Evolutionary conservation across 2,113 vertebrate genomes (phyloP).

Genomic region (Pterocles gutturalis): DNA sequence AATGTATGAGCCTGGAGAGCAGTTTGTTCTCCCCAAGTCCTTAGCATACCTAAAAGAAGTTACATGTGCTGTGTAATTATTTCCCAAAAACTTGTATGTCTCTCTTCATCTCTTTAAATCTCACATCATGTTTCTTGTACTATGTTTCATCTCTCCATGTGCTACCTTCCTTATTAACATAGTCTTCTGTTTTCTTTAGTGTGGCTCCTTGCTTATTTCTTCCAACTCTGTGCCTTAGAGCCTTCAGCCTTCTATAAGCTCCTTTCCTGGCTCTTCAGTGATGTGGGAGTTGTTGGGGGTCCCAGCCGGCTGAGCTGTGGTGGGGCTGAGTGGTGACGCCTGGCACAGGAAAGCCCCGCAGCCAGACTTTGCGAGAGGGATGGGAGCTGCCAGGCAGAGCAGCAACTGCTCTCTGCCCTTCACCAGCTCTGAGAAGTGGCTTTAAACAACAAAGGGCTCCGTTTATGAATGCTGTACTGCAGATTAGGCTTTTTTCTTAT

Average conservation of each 20-base stretch:
- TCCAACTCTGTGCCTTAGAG: not conserved
- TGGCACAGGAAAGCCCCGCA: not conserved
- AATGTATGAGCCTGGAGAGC: not conserved
- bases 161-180: not conserved
- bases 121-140: not conserved
- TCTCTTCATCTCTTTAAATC: not conserved
- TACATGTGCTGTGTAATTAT: not conserved
- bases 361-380: accelerated
- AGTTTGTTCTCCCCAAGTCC: not conserved
- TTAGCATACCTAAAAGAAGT: not conserved
- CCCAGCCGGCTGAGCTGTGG: not conserved
- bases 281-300: accelerated
- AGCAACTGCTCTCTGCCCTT: no score
- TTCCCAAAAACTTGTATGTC: not conserved
- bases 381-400: not conserved
- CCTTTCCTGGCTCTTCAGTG: not conserved
- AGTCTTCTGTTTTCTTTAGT: accelerated
- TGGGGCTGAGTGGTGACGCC: no score
- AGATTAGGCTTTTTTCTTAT: not conserved
- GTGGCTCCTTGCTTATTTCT: not conserved
- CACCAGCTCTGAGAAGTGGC: not conserved
- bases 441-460: not conserved
- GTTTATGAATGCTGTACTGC: not conserved
- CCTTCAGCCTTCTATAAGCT: not conserved
- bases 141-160: not conserved